These are phyloP conservation scores for Scaptomyza parva DNA, from an alignment of 2,888 invertebrate species.

Conservation along the genomic window DNA sequence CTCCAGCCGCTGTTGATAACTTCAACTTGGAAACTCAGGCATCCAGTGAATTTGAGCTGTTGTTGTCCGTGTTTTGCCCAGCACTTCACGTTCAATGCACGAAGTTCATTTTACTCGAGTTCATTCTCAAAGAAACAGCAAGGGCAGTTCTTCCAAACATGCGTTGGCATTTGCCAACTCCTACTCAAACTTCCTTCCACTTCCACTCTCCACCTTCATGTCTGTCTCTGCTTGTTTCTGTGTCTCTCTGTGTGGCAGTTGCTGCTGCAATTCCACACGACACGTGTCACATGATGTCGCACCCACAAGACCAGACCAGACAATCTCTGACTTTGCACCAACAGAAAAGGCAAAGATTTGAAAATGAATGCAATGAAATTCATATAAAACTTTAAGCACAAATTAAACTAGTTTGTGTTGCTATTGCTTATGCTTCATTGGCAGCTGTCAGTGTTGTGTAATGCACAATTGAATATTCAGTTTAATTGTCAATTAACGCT, in stretches of 20 bases:
- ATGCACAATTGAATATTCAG: slow-evolving; percentile 18
- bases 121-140: slow-evolving; percentile 18
- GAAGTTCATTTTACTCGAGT: slow-evolving; percentile 67
- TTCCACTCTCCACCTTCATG: slow-evolving; percentile 1
- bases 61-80: slow-evolving; percentile 20
- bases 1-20: slow-evolving; percentile 29
- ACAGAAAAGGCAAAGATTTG: slow-evolving; percentile 36
- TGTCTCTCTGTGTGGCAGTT: slow-evolving; percentile 18
- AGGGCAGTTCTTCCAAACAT: slow-evolving; percentile 49
- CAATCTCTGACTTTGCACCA: slow-evolving; percentile 12
- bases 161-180: slow-evolving; percentile 58
- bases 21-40: slow-evolving; percentile 38
- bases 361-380: background rate
- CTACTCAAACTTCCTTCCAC: too few relatives aligned
- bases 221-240: slow-evolving; percentile 1
- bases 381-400: too few relatives aligned
- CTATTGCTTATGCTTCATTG: too few relatives aligned
- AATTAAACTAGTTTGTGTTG: too few relatives aligned
- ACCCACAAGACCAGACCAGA: slow-evolving; percentile 13
- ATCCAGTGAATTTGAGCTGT: slow-evolving; percentile 44
- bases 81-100: slow-evolving; percentile 44
- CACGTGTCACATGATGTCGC: slow-evolving; percentile 66
- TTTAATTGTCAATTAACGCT: slow-evolving; percentile 68
- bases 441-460: slow-evolving; percentile 37
- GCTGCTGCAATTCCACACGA: slow-evolving; percentile 64